Base-by-base conservation (phyloP, 2,888 invertebrate genomes). In the Hesperia comma region DNA sequence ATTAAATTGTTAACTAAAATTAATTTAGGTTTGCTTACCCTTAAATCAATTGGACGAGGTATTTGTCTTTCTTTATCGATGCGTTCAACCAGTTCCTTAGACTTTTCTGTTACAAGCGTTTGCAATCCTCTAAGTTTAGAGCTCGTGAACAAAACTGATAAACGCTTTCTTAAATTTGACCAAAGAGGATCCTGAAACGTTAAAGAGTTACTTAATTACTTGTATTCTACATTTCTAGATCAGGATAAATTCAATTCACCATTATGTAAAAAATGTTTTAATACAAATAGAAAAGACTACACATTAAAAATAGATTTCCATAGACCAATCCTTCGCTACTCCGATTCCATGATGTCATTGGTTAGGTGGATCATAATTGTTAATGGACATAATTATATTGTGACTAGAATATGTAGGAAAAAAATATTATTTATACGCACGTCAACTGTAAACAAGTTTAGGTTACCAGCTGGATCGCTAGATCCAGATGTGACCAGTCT, bases 391-490 rank as follows among this genome's bases (percentile, higher is more conserved):
- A 26, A 26, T 26, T 26, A 26, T 26, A 4, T 4, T 26, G 26
- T 26, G 26, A 26, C 26, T 26, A 26, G 5, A 26, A 26, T 5
- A 26, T 26, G 2, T 26, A 4, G 5, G 5, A 26, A 26, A 26
- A 26, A 26, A 4, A 5, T 41, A n/a, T 6, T 41, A n/a, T 15
- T 19, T 19, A 5, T 51, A 56, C 86, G 83, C 72, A 88, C 89
- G 61, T 86, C 82, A 2, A 79, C 74, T 8, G 81, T 77, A 19
- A 89, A 85, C 2, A 90, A 43, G 43, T 81, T 88, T 1, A 81
- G 72, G 0, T 70, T 69, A 0, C 88, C 87, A 1, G 83, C 69
- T 0, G 86, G 84, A 61, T 89, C 90, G 1, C 71, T 73, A 10
- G 76, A 74, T 2, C 88, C 87, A 0, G 86, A 82, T 1, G 75